A percentile compares a stretch with the other conserved stretches of the same genome.
Conservation (phyloP, 2,888 invertebrate species). For the Drosophila eohydei region DNA sequence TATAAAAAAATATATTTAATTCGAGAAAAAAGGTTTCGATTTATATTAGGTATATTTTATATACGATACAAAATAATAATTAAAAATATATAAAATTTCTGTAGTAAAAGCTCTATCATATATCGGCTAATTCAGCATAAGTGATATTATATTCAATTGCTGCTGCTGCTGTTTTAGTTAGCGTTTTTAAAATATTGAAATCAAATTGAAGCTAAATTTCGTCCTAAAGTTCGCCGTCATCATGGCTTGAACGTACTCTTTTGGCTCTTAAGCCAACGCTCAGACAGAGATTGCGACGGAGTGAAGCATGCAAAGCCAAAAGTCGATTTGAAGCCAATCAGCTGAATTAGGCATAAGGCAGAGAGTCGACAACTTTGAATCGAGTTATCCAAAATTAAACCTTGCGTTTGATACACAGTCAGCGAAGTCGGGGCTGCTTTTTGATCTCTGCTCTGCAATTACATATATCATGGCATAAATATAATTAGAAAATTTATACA, state of each 20-base stretch:
- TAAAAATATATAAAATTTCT: too few species aligned
- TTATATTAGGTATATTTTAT: too few species aligned
- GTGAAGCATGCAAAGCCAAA: background rate
- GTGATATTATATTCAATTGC: too few species aligned
- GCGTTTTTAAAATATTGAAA: too few species aligned
- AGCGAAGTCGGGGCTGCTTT: background rate
- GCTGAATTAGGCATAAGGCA: background rate
- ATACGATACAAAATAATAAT: too few species aligned
- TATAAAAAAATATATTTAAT: background rate
- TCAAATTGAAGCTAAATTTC: too few species aligned
- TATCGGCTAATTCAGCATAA: too few species aligned
- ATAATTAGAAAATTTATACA: background rate
- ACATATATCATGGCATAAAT: background rate
- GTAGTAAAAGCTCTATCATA: too few species aligned
- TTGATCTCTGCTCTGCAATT: background rate
- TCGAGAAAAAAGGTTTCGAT: background rate
- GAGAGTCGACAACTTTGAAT: background rate
- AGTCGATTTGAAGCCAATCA: background rate
- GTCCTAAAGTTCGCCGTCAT: too few species aligned
- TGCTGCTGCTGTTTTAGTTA: too few species aligned
- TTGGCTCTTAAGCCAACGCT: background rate
- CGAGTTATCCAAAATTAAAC: background rate
- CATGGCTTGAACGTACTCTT: background rate
- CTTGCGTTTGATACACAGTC: background rate
- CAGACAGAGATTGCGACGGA: background rate